Evolutionary conservation across 2,113 vertebrate genomes (phyloP).

Genomic region (Xenus cinereus): DNA sequence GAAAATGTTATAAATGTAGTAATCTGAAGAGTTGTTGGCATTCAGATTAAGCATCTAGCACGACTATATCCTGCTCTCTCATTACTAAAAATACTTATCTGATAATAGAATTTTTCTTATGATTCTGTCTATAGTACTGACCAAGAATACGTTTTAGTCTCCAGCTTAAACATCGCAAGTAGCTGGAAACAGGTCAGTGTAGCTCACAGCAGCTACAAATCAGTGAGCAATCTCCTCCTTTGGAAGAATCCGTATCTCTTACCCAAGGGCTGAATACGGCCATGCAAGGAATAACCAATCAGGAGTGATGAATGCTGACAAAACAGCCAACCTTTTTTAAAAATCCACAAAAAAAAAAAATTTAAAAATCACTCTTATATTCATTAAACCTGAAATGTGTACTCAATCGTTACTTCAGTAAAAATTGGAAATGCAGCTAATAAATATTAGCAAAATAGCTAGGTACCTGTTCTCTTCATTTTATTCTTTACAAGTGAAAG

Average conservation of each 20-base stretch:
- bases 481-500: background rate
- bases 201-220: conserved; percentile 2
- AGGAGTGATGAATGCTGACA: background rate
- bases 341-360: background rate
- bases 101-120: background rate
- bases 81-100: background rate
- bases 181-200: background rate
- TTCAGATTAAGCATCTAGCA: conserved; percentile 1
- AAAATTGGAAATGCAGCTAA: background rate
- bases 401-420: background rate
- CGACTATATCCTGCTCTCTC: background rate
- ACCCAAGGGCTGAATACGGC: background rate
- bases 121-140: background rate
- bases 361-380: background rate
- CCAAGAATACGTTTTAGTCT: background rate
- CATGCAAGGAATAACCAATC: background rate
- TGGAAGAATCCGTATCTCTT: background rate
- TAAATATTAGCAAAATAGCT: background rate
- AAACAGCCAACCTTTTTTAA: background rate
- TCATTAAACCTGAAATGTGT: background rate
- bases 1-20: background rate
- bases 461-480: background rate
- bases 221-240: background rate
- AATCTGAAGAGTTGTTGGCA: background rate
- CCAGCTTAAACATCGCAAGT: background rate